phyloP scores from a whole-genome alignment of 2,888 invertebrate genomes.

The Leptinotarsa tumamoca region DNA sequence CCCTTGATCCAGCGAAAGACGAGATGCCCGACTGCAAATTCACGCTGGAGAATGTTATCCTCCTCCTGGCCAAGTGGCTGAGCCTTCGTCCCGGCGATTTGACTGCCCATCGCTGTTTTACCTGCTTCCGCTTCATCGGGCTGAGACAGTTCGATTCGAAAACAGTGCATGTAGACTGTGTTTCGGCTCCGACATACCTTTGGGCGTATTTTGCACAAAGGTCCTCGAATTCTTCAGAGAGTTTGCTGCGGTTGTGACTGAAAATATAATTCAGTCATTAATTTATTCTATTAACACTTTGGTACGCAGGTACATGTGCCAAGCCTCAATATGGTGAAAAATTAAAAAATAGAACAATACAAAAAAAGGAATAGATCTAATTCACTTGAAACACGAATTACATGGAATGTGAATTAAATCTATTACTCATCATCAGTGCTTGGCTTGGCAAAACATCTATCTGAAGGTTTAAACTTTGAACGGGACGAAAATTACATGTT shows the following conservation, averaged over 20 bases:
- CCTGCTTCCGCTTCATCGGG: constrained; percentile 72
- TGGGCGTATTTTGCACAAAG: constrained; percentile 76
- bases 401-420: too few relatives aligned
- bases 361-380: too few relatives aligned
- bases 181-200: constrained; percentile 81
- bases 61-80: constrained; percentile 80
- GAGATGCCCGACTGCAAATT: constrained; percentile 69
- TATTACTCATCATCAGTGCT: too few relatives aligned
- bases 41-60: constrained; percentile 82
- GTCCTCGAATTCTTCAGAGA: constrained; percentile 78
- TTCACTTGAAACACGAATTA: too few relatives aligned
- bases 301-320: too few relatives aligned
- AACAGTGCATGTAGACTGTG: constrained; percentile 75
- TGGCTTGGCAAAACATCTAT: too few relatives aligned
- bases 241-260: constrained; percentile 78
- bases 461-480: too few relatives aligned
- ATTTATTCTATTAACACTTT: too few relatives aligned
- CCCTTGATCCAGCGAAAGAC: constrained; percentile 62
- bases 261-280: constrained; percentile 49
- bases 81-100: constrained; percentile 82
- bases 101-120: constrained; percentile 64
- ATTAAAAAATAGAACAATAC: too few relatives aligned
- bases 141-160: constrained; percentile 74
- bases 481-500: background rate
- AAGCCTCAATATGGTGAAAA: too few relatives aligned